phyloP scores from a whole-genome alignment of 2,113 vertebrate species.

The Chlorodrepanis virens region DNA sequence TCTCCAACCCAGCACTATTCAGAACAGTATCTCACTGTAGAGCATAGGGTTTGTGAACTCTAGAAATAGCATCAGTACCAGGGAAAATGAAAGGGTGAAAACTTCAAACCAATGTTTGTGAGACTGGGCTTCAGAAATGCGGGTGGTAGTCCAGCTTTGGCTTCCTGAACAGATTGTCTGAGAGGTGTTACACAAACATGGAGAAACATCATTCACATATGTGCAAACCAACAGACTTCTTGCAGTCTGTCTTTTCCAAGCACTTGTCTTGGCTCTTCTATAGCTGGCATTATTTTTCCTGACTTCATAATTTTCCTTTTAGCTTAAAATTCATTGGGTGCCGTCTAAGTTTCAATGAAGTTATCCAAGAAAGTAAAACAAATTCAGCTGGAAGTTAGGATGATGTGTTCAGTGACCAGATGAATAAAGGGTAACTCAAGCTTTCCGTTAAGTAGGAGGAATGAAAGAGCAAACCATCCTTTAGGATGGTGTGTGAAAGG shows the following conservation, averaged over 20 bases:
- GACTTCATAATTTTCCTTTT: not conserved
- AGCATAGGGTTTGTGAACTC: not conserved
- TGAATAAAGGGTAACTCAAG: not conserved
- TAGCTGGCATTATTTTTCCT: not conserved
- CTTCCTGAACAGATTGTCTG: not conserved
- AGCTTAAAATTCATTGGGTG: not conserved
- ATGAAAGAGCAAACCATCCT: slow-evolving; percentile 14
- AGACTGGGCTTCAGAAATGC: not conserved
- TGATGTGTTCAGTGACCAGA: not conserved
- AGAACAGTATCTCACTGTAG: not conserved
- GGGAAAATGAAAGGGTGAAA: not conserved
- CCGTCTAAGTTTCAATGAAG: not conserved
- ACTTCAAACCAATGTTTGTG: not conserved
- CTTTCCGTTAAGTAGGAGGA: slow-evolving; percentile 6
- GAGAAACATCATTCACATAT: not conserved
- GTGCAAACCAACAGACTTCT: not conserved
- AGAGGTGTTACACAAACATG: not conserved
- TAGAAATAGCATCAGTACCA: not conserved
- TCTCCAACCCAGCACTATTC: not conserved
- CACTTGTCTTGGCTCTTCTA: rapidly evolving
- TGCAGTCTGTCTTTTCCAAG: not conserved
- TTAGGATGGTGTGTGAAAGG: not conserved
- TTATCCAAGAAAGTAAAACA: not conserved
- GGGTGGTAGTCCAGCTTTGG: not conserved
- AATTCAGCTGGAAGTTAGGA: not conserved